Evolutionary conservation across 1,140 invertebrate species (phyloP).

Genomic region (Coelopa frigida): DNA sequence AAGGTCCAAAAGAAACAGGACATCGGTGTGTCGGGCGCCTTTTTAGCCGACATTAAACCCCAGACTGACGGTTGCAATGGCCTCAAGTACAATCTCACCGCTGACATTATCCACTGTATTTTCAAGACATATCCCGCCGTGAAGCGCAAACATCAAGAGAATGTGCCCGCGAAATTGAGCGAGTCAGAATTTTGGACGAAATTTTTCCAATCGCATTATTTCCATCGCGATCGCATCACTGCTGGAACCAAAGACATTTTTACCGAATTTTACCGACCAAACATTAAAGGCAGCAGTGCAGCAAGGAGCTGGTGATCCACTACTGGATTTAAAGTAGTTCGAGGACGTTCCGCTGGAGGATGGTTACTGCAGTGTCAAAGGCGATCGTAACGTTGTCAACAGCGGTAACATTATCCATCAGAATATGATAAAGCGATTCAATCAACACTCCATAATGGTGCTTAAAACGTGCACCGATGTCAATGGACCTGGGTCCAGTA

Average conservation of each 20-base stretch:
- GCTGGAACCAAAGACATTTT: conserved; percentile 88
- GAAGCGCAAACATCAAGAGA: conserved; percentile 91
- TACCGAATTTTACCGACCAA: conserved; percentile 92
- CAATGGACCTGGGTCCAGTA: conserved; percentile 13
- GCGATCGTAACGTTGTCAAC: conserved; percentile 51
- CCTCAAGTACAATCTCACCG: conserved; percentile 93
- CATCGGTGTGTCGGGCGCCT: conserved; percentile 79
- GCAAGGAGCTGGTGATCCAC: conserved; percentile 65
- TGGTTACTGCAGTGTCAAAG: conserved; percentile 53
- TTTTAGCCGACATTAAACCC: conserved; percentile 90
- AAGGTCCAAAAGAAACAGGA: conserved; percentile 67
- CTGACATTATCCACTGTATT: conserved; percentile 95
- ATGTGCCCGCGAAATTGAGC: conserved; percentile 90
- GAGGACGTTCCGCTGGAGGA: conserved; percentile 69
- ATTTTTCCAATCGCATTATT: conserved; percentile 99
- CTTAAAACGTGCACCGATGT: conserved; percentile 65
- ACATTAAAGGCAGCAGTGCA: conserved; percentile 74
- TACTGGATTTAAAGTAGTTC: conserved; percentile 74
- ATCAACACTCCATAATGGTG: conserved; percentile 94
- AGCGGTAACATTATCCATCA: conserved; percentile 74
- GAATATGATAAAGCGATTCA: conserved; percentile 91
- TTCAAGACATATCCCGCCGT: conserved; percentile 99
- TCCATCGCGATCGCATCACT: conserved; percentile 88
- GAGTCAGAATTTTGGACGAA: conserved; percentile 99
- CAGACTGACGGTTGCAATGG: conserved; percentile 96